A percentile compares a stretch with the other conserved stretches of the same genome.
Evolutionary conservation across 2,113 vertebrate species (phyloP).

Genomic region (Polypterus bichir): DNA sequence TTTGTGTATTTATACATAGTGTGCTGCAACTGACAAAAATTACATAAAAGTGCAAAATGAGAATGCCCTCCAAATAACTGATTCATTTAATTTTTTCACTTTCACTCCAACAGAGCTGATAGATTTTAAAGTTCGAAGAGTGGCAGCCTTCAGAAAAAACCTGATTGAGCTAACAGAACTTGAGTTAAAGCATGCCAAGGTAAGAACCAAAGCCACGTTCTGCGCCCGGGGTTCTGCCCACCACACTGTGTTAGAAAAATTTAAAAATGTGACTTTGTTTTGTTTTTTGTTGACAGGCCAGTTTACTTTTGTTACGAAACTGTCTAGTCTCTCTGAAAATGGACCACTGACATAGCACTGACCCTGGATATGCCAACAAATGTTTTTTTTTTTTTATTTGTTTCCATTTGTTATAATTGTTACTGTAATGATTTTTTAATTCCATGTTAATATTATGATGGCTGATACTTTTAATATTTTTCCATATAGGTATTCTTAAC

Average conservation of each 20-base stretch:
- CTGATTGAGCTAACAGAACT: slow-evolving; percentile 17
- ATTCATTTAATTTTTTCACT: neutral
- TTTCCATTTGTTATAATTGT: slow-evolving; percentile 2
- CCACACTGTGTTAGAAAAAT: no score
- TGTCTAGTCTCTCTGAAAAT: slow-evolving; percentile 16
- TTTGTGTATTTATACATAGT: no score
- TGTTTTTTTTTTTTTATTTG: neutral
- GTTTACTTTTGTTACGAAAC: slow-evolving; percentile 20
- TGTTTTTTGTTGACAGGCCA: slow-evolving; percentile 15
- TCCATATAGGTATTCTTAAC: no score
- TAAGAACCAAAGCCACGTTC: neutral
- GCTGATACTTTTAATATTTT: no score
- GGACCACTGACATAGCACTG: slow-evolving; percentile 4
- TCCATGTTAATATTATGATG: neutral
- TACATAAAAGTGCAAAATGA: no score
- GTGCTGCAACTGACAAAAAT: no score
- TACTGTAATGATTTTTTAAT: neutral
- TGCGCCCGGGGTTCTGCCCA: neutral
- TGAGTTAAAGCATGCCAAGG: slow-evolving; percentile 20
- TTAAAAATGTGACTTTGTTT: no score
- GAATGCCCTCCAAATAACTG: neutral
- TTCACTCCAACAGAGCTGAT: slow-evolving; percentile 14
- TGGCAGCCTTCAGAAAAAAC: slow-evolving; percentile 23
- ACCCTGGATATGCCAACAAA: no score
- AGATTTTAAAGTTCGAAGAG: slow-evolving; percentile 13